phyloP scores from a whole-genome alignment of 2,797 vertebrate species.

The Danio aesculapii region DNA sequence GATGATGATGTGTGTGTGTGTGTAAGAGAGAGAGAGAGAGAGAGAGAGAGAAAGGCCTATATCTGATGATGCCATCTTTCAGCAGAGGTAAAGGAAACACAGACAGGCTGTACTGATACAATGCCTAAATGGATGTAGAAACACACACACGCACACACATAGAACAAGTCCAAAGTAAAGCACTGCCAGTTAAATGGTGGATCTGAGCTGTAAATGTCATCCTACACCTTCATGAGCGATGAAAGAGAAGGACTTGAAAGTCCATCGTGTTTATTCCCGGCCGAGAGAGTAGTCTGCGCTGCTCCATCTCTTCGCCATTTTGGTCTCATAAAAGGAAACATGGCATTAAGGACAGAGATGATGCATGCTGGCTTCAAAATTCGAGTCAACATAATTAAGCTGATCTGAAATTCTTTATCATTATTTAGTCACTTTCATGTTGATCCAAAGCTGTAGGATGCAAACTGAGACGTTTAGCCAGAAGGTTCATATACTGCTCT shows the following conservation, averaged over 20 bases:
- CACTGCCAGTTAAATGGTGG: slow-evolving; percentile 40
- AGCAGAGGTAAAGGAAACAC: slow-evolving; percentile 24
- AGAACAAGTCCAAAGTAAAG: slow-evolving; percentile 34
- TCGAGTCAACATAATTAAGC: background rate
- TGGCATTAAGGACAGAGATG: background rate
- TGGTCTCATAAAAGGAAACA: slow-evolving; percentile 3
- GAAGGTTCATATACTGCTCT: background rate
- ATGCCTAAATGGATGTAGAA: slow-evolving; percentile 20
- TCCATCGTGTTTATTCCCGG: slow-evolving; percentile 38
- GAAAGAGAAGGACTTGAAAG: slow-evolving; percentile 46
- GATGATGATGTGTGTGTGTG: slow-evolving; percentile 9
- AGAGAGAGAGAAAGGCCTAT: background rate
- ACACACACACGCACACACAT: background rate
- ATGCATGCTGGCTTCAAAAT: background rate
- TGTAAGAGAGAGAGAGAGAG: background rate
- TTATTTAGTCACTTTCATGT: slow-evolving; percentile 8
- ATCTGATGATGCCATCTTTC: slow-evolving; percentile 24
- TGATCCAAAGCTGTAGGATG: background rate
- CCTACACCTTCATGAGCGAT: slow-evolving; percentile 45
- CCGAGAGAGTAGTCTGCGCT: slow-evolving; percentile 13
- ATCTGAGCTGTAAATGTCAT: slow-evolving; percentile 50
- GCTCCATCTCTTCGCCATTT: slow-evolving; percentile 25
- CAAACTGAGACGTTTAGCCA: background rate
- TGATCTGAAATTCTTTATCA: background rate
- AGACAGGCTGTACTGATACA: background rate